Evolutionary conservation across 2,888 invertebrate genomes (phyloP).

Genomic region (Emmelina monodactyla): DNA sequence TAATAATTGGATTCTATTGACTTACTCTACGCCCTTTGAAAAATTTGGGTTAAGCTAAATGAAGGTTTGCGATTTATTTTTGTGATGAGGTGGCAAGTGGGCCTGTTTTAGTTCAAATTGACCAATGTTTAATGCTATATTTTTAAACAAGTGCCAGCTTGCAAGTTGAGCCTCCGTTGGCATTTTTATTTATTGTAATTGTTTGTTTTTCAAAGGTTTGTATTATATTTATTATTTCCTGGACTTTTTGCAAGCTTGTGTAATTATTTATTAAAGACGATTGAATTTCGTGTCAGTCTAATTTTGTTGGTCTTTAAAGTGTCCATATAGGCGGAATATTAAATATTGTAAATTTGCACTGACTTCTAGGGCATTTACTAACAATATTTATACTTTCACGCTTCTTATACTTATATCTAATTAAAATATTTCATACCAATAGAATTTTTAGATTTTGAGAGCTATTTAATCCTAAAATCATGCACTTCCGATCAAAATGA

Average conservation of each 20-base stretch:
- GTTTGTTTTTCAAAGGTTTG: too few relatives aligned
- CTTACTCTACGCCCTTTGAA: conserved; percentile 39
- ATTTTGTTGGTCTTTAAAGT: conserved; percentile 32
- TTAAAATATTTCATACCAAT: conserved; percentile 35
- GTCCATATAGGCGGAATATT: conserved; percentile 15
- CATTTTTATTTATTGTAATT: too few relatives aligned
- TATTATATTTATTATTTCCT: too few relatives aligned
- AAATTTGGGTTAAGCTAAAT: conserved; percentile 19
- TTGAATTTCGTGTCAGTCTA: conserved; percentile 40
- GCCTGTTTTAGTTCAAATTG: too few relatives aligned
- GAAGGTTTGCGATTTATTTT: too few relatives aligned
- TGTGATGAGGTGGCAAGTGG: too few relatives aligned
- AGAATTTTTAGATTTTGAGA: conserved; percentile 38
- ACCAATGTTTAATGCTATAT: too few relatives aligned
- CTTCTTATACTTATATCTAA: conserved; percentile 42
- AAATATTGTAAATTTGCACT: not conserved
- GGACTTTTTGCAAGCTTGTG: too few relatives aligned
- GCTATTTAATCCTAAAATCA: conserved; percentile 48
- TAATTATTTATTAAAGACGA: too few relatives aligned
- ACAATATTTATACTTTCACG: conserved; percentile 12
- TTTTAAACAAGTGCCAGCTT: too few relatives aligned
- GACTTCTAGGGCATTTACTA: not conserved
- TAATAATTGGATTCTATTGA: conserved; percentile 38
- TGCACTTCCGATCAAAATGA: conserved; percentile 52
- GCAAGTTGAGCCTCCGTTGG: too few relatives aligned